Evolutionary conservation across 2,888 invertebrate species (phyloP), one percentile per base, ranked within the genome.

Genomic region (Mayetiola destructor): DNA sequence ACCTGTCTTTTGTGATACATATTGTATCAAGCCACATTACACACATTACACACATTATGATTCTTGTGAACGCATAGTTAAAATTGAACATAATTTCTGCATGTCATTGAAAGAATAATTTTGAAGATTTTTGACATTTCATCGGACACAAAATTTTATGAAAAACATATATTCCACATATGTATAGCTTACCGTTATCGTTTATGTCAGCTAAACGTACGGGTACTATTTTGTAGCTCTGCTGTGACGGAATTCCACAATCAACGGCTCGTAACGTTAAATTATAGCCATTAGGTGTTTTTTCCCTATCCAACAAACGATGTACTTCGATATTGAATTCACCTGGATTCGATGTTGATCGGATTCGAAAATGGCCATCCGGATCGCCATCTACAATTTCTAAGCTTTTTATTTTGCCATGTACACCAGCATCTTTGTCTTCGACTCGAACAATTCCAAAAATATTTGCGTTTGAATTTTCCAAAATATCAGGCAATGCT

Each of bases 311-410:
- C 56, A 90, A 73, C 58, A 86, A 73, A 60, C 84, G 81, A 61
- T 85, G 78, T 30, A 89, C 84, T 62, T 88, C 81, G 60, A 94
- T 84, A 65, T 85, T 86, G 69, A 78, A 89, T 70, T 88, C 88
- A 54, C 83, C 82, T 5, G 74, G 71, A 64, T 78, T 78, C 59
- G 74, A 69, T 27, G 80, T 75, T 1, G 82, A 79, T 52, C 80
- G 75, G 57, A 94, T 82, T 56, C 86, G 77, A 71, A 95, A 93
- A 71, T 89, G 85, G 0, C 91, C 89, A 63, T 90, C 87, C 0
- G 90, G 86, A 70, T 93, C 92, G 0, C 94, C 93, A 61, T 87
- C 88, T 4, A 89, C 84, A 58, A 95, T 90, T 64, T 89, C 88
- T 52, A 93, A 72, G 42, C 77, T 77, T 56, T 81, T 82, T 52